Base-by-base conservation (phyloP, 1,140 invertebrate species). In the Rhopalosiphum maidis region DNA sequence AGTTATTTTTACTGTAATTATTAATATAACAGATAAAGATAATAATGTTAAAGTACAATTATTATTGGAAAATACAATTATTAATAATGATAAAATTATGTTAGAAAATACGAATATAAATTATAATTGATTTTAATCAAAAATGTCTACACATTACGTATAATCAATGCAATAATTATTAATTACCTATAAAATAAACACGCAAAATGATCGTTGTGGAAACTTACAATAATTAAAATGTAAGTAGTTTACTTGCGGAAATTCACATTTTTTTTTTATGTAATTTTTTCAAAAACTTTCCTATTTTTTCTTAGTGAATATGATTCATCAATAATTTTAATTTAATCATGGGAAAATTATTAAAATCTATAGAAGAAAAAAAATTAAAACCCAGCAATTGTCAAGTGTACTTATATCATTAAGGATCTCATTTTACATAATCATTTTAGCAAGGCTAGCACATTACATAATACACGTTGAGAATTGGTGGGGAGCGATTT, bases 361-460 rank as follows among this genome's bases (percentile, higher is more conserved):
- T 43, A 30, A 46, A 87, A 48, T 54, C 0, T 51, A n/a, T 48
- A n/a, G 21, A 51, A 51, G 15, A 46, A 48, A 87, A 87, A 87
- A 48, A n/a, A 48, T 87, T n/a, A 48, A 87, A 46, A 30, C 43
- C 43, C n/a, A 88, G n/a, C 30, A 54, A 88, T 25, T 48, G 87
- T 54, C 21, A 54, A 43, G 37, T 43, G 25, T 46, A 89, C 90
- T 90, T 55, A 48, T 77, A 91, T 77, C 23, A 51, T 51, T 51
- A 46, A 91, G n/a, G 35, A 83, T 48, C 43, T 83, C 43, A 91
- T 21, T 82, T 92, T 83, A 83, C 46, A 37, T 83, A 37, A 51
- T 83, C 1, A 92, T 92, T 92, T 92, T 92, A 48, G 68, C 90
- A 82, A 92, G 43, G 90, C 83, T 83, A 30, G n/a, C 41, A 37